Percentiles rank a stretch among this genome's conserved stretches.
phyloP scores from a whole-genome alignment of 2,113 vertebrate genomes.

The Chrysemys picta region DNA sequence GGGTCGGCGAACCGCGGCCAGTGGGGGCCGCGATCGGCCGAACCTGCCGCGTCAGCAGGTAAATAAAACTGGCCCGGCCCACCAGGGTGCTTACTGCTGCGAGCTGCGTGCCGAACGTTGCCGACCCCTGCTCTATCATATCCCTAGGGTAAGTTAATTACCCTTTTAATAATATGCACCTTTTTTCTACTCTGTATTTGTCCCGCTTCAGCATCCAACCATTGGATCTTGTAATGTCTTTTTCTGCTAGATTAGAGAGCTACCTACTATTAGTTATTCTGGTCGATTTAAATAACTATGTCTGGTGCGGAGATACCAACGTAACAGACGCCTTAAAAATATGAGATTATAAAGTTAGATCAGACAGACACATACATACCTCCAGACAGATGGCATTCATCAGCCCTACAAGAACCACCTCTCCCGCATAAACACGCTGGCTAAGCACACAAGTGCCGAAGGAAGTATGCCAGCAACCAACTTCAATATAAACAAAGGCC shows the following conservation, averaged over 20 bases:
- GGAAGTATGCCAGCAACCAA: not conserved
- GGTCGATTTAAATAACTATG: not conserved
- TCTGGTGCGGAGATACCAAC: not conserved
- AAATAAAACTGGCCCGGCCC: no score
- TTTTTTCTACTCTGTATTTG: not conserved
- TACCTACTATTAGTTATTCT: not conserved
- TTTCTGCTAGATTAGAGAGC: not conserved
- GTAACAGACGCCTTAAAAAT: accelerated
- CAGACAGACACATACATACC: not conserved
- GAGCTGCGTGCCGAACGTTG: no score
- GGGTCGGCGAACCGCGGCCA: no score
- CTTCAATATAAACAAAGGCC: not conserved
- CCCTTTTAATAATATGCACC: not conserved
- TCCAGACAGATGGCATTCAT: not conserved
- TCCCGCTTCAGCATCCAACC: not conserved
- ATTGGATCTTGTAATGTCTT: not conserved
- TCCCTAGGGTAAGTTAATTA: not conserved
- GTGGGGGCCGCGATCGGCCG: no score
- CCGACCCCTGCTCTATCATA: no score
- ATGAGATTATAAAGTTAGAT: not conserved
- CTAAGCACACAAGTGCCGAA: accelerated
- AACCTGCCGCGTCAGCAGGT: no score
- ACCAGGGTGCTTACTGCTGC: no score
- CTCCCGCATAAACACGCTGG: accelerated
- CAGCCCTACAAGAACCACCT: not conserved